These are phyloP conservation scores for Micropoecilia bifurca DNA, from an alignment of 2,797 vertebrate genomes.

Conservation along the genomic window DNA sequence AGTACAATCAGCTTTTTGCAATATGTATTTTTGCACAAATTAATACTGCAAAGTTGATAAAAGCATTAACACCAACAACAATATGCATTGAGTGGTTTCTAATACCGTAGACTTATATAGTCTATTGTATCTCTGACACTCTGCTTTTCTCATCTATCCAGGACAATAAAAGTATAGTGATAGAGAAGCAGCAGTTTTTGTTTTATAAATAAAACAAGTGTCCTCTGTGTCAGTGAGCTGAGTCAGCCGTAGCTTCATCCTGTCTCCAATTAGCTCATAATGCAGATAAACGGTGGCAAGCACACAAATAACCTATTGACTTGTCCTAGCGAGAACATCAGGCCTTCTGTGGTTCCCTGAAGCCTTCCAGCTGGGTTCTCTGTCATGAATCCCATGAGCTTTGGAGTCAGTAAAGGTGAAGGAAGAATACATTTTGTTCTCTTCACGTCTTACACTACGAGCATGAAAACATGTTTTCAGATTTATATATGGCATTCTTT, in stretches of 20 bases:
- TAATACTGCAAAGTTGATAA: not conserved
- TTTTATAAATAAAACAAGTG: conserved; percentile 4
- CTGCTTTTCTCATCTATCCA: not conserved
- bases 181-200: not conserved
- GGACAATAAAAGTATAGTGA: not conserved
- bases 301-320: conserved; percentile 31
- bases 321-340: conserved; percentile 20
- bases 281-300: conserved; percentile 1
- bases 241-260: conserved; percentile 18
- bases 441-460: not conserved
- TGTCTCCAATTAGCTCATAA: conserved; percentile 12
- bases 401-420: not conserved
- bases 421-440: not conserved
- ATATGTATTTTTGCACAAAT: not conserved
- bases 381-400: not conserved
- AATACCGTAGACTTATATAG: not conserved
- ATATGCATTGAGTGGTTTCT: not conserved
- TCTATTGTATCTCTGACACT: not conserved
- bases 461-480: not conserved
- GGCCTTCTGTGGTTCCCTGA: not conserved
- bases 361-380: conserved; percentile 7
- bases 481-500: not conserved
- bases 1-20: not conserved
- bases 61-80: not conserved
- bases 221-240: conserved; percentile 13